Conservation (phyloP, 1,140 invertebrate genomes). For the Elymnias hypermnestra region DNA sequence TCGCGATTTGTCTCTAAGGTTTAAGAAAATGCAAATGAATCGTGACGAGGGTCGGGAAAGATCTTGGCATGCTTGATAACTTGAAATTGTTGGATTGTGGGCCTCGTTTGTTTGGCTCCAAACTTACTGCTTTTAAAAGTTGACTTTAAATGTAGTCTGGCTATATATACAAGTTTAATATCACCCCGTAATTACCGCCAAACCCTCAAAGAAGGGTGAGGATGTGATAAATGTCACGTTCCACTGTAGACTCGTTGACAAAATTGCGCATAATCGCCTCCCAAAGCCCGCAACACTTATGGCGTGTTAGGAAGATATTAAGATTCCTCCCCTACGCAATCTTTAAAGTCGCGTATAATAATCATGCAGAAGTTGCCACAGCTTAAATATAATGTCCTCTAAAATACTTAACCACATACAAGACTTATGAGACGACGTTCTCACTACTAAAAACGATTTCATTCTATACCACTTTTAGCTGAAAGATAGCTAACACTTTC, state of each 20-base stretch:
- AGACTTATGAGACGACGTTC: no score
- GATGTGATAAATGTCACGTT: slow-evolving; percentile 20
- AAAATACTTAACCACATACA: no score
- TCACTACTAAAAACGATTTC: no score
- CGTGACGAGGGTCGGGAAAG: slow-evolving; percentile 12
- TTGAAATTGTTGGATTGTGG: no score
- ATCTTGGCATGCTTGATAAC: slow-evolving; percentile 9
- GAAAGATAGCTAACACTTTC: no score
- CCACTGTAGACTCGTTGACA: slow-evolving; percentile 18
- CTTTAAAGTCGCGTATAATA: no score
- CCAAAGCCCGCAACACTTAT: background rate
- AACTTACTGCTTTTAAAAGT: no score
- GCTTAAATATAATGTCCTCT: background rate
- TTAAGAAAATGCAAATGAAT: slow-evolving; percentile 43
- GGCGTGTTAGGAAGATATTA: slow-evolving; percentile 25
- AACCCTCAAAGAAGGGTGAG: slow-evolving; percentile 10
- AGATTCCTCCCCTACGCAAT: slow-evolving; percentile 24
- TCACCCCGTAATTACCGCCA: slow-evolving; percentile 5
- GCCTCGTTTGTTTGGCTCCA: no score
- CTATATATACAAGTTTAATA: slow-evolving; percentile 6
- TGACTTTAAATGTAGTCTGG: no score
- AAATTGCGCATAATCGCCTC: slow-evolving; percentile 37
- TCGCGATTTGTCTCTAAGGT: slow-evolving; percentile 23
- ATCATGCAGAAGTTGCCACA: background rate
- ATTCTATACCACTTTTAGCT: no score